Evolutionary conservation across 2,888 invertebrate species (phyloP).

Genomic region (Sericinus montela): DNA sequence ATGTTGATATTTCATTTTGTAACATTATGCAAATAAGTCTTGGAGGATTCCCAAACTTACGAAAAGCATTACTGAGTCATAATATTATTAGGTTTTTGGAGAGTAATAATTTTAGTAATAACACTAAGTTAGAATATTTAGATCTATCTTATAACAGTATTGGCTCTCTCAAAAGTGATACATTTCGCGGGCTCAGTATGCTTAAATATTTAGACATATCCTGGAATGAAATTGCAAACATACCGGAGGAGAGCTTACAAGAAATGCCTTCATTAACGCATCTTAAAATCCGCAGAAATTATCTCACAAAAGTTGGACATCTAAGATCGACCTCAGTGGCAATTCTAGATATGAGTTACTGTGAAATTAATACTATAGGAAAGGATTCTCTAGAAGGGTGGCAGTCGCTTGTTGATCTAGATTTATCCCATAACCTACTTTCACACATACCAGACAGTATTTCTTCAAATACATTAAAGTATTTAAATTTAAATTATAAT

Average conservation of each 20-base stretch:
- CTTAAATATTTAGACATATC: slow-evolving; percentile 84
- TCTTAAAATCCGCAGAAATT: slow-evolving; percentile 83
- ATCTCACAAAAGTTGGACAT: slow-evolving; percentile 78
- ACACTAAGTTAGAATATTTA: slow-evolving; percentile 78
- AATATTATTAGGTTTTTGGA: slow-evolving; percentile 81
- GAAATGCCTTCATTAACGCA: slow-evolving; percentile 80
- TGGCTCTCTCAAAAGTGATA: slow-evolving; percentile 76
- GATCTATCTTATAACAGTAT: slow-evolving; percentile 84
- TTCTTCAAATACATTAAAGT: slow-evolving; percentile 79
- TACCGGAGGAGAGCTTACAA: slow-evolving; percentile 80
- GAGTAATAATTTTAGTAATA: slow-evolving; percentile 80
- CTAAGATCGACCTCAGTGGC: slow-evolving; percentile 79
- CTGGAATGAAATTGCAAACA: slow-evolving; percentile 81
- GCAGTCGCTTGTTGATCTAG: slow-evolving; percentile 78
- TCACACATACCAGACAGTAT: slow-evolving; percentile 80
- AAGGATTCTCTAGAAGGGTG: slow-evolving; percentile 78
- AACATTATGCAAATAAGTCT: slow-evolving; percentile 80
- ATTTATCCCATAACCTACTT: slow-evolving; percentile 83
- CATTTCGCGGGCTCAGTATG: slow-evolving; percentile 79
- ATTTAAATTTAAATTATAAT: slow-evolving; percentile 80
- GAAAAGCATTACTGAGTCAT: slow-evolving; percentile 78
- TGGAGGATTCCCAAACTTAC: slow-evolving; percentile 81
- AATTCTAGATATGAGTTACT: slow-evolving; percentile 81
- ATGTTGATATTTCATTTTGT: slow-evolving; percentile 81
- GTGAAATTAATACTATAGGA: slow-evolving; percentile 81